phyloP scores from a whole-genome alignment of 2,113 vertebrate species.

The Taxidea taxus region DNA sequence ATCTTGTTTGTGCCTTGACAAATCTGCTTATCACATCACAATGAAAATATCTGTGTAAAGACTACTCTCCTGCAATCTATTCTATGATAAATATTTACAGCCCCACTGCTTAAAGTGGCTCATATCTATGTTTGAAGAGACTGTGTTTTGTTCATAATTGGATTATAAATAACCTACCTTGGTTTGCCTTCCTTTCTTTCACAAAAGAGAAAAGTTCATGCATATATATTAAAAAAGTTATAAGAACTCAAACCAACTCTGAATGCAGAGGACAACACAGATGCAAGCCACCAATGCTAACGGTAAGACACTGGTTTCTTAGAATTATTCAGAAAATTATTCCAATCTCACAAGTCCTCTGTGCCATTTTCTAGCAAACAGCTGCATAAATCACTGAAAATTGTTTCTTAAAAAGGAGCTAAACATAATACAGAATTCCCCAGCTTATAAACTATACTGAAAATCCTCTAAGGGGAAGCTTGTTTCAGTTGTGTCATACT shows the following conservation, averaged over 20 bases:
- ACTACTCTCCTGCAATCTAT: background rate
- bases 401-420: background rate
- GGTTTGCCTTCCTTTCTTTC: background rate
- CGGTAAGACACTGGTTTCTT: background rate
- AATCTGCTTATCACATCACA: background rate
- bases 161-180: background rate
- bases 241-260: background rate
- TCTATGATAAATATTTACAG: background rate
- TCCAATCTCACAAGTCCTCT: background rate
- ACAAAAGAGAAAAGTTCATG: background rate
- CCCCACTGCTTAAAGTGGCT: background rate
- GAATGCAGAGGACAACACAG: background rate
- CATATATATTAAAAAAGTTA: background rate
- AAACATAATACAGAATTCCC: background rate
- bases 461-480: background rate
- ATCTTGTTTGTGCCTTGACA: background rate
- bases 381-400: background rate
- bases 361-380: background rate
- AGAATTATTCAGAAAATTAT: background rate
- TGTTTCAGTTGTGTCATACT: constrained; percentile 3
- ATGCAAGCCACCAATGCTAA: background rate
- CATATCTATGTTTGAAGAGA: background rate
- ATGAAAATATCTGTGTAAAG: background rate
- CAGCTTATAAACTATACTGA: background rate
- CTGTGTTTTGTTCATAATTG: background rate